These are phyloP conservation scores for Chunga burmeisteri DNA, from an alignment of 2,113 vertebrate species.

Conservation along the genomic window DNA sequence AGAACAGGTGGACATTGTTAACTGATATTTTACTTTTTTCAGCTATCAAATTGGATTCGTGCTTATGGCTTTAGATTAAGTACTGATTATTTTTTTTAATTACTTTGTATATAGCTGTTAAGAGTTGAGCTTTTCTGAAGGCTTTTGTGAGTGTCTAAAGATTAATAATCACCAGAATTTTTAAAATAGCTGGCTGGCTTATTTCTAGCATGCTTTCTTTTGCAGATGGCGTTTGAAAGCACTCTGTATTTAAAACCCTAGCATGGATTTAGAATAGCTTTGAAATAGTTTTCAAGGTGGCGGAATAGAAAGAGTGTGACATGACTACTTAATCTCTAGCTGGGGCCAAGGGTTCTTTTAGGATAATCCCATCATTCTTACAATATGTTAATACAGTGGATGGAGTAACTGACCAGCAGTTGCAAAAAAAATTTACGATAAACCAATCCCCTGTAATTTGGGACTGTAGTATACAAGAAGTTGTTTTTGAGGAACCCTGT, in stretches of 20 bases:
- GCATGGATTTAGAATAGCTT: conserved; percentile 49
- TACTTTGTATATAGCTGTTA: background rate
- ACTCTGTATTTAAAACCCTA: conserved; percentile 20
- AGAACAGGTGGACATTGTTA: background rate
- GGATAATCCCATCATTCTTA: conserved; percentile 36
- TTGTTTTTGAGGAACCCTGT: background rate
- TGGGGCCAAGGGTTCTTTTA: conserved; percentile 29
- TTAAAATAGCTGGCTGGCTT: conserved; percentile 6
- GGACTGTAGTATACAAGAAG: background rate
- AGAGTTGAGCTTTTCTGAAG: background rate
- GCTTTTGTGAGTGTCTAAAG: conserved; percentile 2
- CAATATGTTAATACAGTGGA: background rate
- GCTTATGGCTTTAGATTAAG: background rate
- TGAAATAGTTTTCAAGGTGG: conserved; percentile 56
- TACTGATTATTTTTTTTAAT: background rate
- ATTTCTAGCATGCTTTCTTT: conserved; percentile 42
- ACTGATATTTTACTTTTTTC: background rate
- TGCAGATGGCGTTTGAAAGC: conserved; percentile 50
- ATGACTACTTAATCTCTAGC: conserved; percentile 52
- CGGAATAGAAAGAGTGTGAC: conserved; percentile 37
- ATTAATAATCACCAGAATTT: background rate
- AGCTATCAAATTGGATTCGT: background rate
- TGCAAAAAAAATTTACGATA: background rate
- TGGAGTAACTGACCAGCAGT: background rate
- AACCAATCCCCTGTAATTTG: background rate